phyloP scores from a whole-genome alignment of 2,113 vertebrate species.

The Oriolus oriolus region DNA sequence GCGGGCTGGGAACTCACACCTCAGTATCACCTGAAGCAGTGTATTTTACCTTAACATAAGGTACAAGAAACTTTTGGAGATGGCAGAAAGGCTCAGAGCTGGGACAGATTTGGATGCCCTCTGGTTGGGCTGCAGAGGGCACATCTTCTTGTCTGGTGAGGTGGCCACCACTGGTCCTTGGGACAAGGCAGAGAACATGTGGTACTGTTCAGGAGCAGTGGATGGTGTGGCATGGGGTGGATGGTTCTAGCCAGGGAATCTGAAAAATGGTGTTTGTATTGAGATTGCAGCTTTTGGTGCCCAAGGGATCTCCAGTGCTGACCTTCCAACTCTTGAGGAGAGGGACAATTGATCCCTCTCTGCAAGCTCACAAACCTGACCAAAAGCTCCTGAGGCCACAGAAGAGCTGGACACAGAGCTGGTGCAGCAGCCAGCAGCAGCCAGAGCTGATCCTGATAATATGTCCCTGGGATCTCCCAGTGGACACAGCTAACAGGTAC shows the following conservation, averaged over 20 bases:
- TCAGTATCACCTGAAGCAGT: neutral
- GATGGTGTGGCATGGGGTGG: rapidly evolving
- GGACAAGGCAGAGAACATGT: neutral
- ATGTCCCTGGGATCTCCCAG: neutral
- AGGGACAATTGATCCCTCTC: neutral
- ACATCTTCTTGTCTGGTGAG: conserved; percentile 77
- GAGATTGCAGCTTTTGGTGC: conserved; percentile 8
- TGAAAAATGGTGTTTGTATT: conserved; percentile 59
- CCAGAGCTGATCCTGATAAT: neutral
- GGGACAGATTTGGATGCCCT: neutral
- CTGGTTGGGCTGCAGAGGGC: conserved; percentile 55
- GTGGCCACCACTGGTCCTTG: conserved; percentile 63
- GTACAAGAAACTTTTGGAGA: neutral
- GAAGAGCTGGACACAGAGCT: neutral
- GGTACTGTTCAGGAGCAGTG: neutral
- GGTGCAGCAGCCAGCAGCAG: neutral
- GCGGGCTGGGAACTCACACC: neutral
- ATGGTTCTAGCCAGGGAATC: neutral
- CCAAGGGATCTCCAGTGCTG: neutral
- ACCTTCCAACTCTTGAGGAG: neutral
- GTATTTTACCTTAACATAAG: neutral
- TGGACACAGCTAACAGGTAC: neutral
- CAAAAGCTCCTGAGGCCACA: neutral
- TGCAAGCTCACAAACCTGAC: neutral
- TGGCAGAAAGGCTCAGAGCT: neutral